phyloP scores from a whole-genome alignment of 2,113 vertebrate genomes.

The zebrafish (Danio rerio) region DNA sequence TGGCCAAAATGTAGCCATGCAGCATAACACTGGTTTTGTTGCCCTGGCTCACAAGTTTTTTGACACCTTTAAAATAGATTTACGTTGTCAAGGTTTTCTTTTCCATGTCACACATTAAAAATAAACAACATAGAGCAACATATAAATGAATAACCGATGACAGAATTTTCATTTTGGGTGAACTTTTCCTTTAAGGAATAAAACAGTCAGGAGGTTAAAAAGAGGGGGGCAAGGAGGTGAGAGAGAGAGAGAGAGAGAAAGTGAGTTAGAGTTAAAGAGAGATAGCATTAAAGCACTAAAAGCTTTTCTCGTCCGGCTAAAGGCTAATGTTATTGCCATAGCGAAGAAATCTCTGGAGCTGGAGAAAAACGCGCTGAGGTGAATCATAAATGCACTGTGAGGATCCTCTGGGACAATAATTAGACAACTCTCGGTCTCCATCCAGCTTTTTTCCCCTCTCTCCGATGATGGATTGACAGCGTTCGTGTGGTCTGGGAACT shows the following conservation, averaged over 20 bases:
- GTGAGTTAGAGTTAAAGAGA: constrained; percentile 52
- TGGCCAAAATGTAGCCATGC: too few species aligned
- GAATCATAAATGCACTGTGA: constrained; percentile 73
- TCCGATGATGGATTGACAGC: background rate
- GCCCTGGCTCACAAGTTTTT: background rate
- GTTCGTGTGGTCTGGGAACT: background rate
- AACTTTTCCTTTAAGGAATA: constrained; percentile 74
- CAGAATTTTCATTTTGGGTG: background rate
- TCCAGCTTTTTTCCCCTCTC: constrained; percentile 60
- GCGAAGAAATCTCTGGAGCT: constrained; percentile 75
- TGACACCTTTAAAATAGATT: background rate
- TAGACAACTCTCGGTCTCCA: constrained; percentile 63
- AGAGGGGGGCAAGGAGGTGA: constrained; percentile 63
- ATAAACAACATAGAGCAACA: background rate
- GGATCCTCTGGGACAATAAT: constrained; percentile 72
- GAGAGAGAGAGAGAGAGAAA: constrained; percentile 57
- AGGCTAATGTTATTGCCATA: constrained; percentile 80
- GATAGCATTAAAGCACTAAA: constrained; percentile 73
- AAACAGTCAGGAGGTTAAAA: constrained; percentile 60
- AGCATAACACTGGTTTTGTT: background rate
- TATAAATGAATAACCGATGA: background rate
- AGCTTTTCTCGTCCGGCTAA: constrained; percentile 73
- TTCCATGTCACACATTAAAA: background rate
- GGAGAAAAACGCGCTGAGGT: constrained; percentile 56
- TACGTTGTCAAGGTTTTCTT: background rate